Conservation (phyloP, 2,113 vertebrate genomes). For the Cyphomyrus discorhynchus region DNA sequence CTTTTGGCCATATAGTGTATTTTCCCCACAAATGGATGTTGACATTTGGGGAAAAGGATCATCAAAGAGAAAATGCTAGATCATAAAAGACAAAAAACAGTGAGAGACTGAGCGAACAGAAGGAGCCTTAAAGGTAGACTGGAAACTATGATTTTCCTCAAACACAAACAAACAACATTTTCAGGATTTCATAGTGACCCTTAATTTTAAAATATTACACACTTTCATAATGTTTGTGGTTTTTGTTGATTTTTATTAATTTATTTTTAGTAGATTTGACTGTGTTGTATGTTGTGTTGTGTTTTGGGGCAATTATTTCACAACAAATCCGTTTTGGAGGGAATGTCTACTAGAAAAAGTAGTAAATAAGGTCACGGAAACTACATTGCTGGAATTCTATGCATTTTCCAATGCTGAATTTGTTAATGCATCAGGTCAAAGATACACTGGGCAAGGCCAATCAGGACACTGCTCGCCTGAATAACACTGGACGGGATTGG, state of each 20-base stretch:
- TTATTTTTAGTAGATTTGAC: conserved; percentile 12
- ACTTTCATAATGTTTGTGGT: background rate
- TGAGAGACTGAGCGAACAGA: background rate
- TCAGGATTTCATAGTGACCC: background rate
- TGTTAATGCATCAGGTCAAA: background rate
- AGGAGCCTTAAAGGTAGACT: background rate
- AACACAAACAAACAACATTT: background rate
- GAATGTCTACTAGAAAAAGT: background rate
- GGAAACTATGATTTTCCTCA: background rate
- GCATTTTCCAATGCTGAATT: background rate
- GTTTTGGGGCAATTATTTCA: background rate
- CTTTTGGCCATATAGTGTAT: background rate
- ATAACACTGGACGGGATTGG: background rate
- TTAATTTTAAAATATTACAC: background rate
- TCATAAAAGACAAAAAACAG: background rate
- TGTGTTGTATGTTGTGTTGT: background rate
- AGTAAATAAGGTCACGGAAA: background rate
- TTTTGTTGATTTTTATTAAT: conserved; percentile 11
- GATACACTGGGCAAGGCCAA: background rate
- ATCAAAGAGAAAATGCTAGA: background rate
- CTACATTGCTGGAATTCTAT: background rate
- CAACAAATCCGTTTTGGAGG: background rate
- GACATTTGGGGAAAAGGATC: background rate
- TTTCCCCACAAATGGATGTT: background rate
- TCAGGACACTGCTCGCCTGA: background rate